Conservation (phyloP, 2,797 vertebrate genomes). For the Crenuchus spilurus region DNA sequence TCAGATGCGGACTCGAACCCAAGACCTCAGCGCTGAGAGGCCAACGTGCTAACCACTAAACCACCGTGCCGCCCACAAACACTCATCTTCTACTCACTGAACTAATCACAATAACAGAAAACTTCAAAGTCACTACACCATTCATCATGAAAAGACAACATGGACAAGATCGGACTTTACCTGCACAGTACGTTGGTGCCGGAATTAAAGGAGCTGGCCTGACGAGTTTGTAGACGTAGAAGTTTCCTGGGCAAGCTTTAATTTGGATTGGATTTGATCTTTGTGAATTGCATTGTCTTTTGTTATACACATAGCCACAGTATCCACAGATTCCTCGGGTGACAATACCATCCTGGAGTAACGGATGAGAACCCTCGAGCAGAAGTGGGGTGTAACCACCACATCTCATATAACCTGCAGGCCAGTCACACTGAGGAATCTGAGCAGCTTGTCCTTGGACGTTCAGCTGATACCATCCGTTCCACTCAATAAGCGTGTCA, state of each 20-base stretch:
- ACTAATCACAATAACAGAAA: no score
- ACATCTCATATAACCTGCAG: background rate
- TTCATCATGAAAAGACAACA: background rate
- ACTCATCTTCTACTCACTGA: no score
- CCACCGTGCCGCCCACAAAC: no score
- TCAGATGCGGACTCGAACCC: no score
- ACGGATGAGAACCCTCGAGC: constrained; percentile 28
- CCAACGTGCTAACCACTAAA: no score
- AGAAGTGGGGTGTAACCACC: constrained; percentile 6
- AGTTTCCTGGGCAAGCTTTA: constrained; percentile 43
- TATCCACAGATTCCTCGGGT: background rate
- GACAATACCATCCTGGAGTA: constrained; percentile 23
- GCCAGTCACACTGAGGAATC: constrained; percentile 31
- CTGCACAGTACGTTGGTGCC: constrained; percentile 28
- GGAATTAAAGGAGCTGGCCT: background rate
- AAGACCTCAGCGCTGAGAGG: no score
- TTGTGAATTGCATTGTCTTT: background rate
- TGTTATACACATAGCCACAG: background rate
- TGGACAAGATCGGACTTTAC: background rate
- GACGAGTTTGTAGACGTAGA: constrained; percentile 37
- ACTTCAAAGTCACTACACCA: background rate
- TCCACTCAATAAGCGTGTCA: constrained; percentile 21
- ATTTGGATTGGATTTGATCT: constrained; percentile 21
- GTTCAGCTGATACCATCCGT: constrained; percentile 33
- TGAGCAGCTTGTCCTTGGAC: constrained; percentile 34